Base-by-base conservation (phyloP, 2,888 invertebrate species). In the Carcina quercana region DNA sequence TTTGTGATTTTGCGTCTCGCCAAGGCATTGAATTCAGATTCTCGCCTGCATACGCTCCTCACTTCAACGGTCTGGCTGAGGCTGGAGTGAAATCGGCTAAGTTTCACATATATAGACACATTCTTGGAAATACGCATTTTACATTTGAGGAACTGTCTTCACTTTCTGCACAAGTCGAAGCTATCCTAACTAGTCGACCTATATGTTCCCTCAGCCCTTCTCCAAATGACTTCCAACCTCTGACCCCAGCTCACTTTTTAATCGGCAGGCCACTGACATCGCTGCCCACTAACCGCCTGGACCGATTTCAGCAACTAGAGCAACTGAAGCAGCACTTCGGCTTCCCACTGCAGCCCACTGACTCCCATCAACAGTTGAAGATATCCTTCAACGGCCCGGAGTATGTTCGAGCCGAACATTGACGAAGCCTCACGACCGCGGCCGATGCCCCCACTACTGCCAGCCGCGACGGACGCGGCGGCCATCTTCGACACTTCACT, bases 161-260 rank as follows among this genome's bases (percentile, higher is more conserved):
- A n/a, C n/a, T n/a, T n/a, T n/a, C n/a, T n/a, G n/a, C n/a, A n/a
- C n/a, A n/a, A n/a, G n/a, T 42, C 19, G 39, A 40, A 15, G 32
- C 39, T 0, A 34, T 44, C 2, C 22, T 42, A 5, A 45, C 40
- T 14, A 38, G 38, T n/a, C 40, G 42, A 8, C 39, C 34, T 1
- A 26, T 36, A 2, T 30, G 36, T n/a, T 34, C 34, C 7, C 15
- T 40, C 2, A 28, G 32, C 6, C 26, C 30, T 2, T 30, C 19
- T 12, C 40, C 42, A 15, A 10, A 38, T 15, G 40, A 45, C 15
- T 21, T 37, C 13, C 29, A 22, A 5, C 25, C 31, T 44, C 40
- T 17, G 11, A 39, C 3, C 37, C 37, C 8, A 39, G 42, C 5
- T 11, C 37, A 13, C 33, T 39, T 1, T 13, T 39, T n/a, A n/a